Evolutionary conservation across 2,888 invertebrate species (phyloP).

Genomic region (Omphaloscelis lunosa): DNA sequence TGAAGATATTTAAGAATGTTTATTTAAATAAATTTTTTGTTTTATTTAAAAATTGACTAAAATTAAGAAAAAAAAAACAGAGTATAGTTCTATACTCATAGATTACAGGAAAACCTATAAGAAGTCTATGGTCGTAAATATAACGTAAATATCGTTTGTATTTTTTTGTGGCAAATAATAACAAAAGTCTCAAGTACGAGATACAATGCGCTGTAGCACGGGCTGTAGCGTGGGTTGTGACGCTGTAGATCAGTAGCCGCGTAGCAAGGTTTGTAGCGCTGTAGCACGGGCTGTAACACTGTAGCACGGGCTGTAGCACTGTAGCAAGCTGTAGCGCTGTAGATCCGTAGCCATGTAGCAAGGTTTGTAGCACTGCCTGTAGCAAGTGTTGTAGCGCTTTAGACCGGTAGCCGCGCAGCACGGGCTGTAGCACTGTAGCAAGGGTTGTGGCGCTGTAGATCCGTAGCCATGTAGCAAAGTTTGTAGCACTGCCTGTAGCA

Average conservation of each 20-base stretch:
- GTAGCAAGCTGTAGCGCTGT: not conserved
- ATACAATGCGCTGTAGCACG: not conserved
- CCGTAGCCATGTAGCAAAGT: not conserved
- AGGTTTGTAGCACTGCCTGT: not conserved
- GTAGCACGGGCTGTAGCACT: not conserved
- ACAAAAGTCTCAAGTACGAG: not conserved
- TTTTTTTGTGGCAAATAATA: not conserved
- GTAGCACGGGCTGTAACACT: not conserved
- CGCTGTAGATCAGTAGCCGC: no score
- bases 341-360: not conserved
- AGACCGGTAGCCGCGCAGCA: not conserved
- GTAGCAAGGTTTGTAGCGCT: not conserved
- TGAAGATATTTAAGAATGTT: no score
- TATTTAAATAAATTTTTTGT: no score
- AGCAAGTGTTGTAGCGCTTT: not conserved
- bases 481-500: not conserved
- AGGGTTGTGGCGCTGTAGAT: not conserved
- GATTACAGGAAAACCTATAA: no score
- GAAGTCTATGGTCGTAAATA: no score
- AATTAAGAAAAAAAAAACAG: no score
- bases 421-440: not conserved
- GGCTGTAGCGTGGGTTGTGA: no score
- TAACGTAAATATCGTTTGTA: not conserved
- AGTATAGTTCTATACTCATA: no score
- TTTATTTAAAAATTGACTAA: no score